A percentile compares a stretch with the other conserved stretches of the same genome.
Conservation (phyloP, 2,113 vertebrate genomes). For the Bubalus kerabau region DNA sequence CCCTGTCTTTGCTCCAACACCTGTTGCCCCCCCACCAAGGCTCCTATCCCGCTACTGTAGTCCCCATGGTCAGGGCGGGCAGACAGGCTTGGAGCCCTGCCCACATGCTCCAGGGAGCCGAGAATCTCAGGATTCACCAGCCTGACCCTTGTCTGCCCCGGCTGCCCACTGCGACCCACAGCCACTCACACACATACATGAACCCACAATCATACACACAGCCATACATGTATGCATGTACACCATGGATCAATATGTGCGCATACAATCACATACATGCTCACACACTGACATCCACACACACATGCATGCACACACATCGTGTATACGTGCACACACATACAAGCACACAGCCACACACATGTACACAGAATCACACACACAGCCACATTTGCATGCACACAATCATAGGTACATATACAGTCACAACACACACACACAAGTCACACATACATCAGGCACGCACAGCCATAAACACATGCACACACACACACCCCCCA, state of each 20-base stretch:
- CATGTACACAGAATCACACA: not conserved
- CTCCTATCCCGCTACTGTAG: rapidly evolving
- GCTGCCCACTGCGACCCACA: rapidly evolving
- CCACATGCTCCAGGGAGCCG: not conserved
- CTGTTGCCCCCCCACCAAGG: not conserved
- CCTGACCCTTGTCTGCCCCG: not conserved
- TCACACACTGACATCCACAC: not conserved
- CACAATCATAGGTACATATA: not conserved
- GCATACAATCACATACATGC: not conserved
- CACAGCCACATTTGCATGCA: not conserved
- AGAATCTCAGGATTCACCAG: not conserved
- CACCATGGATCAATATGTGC: rapidly evolving
- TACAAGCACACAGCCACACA: not conserved
- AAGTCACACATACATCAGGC: not conserved
- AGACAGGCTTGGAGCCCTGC: not conserved
- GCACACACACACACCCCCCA: rapidly evolving
- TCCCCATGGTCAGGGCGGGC: rapidly evolving
- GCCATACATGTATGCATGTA: not conserved
- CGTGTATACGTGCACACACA: rapidly evolving
- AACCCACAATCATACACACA: not conserved
- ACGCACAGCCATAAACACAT: not conserved
- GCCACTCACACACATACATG: not conserved
- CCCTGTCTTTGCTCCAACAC: not conserved
- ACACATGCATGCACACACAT: not conserved
- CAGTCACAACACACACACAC: not conserved